Conservation (phyloP, 2,888 invertebrate species). For the Melanostoma scalare region DNA sequence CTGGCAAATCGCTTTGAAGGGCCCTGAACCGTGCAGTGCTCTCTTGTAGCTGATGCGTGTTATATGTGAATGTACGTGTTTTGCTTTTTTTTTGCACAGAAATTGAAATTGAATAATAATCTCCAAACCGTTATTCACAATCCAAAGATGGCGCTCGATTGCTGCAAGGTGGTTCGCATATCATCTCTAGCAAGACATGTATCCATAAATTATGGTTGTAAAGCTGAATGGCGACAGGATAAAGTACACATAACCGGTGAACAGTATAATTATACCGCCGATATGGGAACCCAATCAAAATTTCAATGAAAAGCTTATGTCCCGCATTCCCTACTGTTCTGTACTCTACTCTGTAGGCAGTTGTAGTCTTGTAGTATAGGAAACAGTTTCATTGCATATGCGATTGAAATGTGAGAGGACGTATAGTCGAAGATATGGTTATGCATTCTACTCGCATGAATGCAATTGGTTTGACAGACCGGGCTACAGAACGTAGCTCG, state of each 20-base stretch:
- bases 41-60: constrained; percentile 5
- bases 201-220: constrained; percentile 59
- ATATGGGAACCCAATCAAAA: constrained; percentile 69
- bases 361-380: background rate
- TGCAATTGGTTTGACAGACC: constrained; percentile 47
- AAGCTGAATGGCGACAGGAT: constrained; percentile 47
- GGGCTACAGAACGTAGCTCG: background rate
- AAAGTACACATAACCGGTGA: constrained; percentile 42
- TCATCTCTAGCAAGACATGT: constrained; percentile 50
- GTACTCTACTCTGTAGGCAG: too few relatives aligned
- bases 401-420: constrained; percentile 56
- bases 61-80: background rate
- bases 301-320: constrained; percentile 46
- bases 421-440: constrained; percentile 8
- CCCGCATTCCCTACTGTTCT: constrained; percentile 1
- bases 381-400: constrained; percentile 38
- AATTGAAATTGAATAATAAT: constrained; percentile 68
- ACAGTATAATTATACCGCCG: constrained; percentile 59
- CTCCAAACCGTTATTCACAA: constrained; percentile 50
- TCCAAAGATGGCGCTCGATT: constrained; percentile 55
- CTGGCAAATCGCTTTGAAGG: constrained; percentile 61
- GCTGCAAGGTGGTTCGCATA: constrained; percentile 42
- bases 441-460: constrained; percentile 32
- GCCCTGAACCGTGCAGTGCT: constrained; percentile 56
- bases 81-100: constrained; percentile 29